Conservation (phyloP, 2,797 vertebrate genomes). For the Acanthurus tractus region DNA sequence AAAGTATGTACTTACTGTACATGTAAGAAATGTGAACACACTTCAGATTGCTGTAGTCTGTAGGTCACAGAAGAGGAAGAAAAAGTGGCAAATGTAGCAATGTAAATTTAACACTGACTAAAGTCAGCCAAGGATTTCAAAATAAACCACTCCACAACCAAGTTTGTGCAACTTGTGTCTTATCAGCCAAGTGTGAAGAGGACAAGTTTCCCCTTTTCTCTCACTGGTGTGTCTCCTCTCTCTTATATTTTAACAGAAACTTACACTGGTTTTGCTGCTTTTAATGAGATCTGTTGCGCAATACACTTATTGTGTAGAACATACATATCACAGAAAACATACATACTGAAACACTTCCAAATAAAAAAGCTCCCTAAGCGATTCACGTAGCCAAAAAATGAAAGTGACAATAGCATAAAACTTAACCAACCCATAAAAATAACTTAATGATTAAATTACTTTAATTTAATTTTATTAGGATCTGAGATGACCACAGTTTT, state of each 20-base stretch:
- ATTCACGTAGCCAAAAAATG: background rate
- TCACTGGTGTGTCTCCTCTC: background rate
- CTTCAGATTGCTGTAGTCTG: background rate
- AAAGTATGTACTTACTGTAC: background rate
- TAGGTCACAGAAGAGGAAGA: constrained; percentile 1
- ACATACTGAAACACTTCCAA: background rate
- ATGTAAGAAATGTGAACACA: background rate
- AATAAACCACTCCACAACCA: constrained; percentile 15
- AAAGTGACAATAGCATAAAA: background rate
- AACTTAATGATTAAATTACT: background rate
- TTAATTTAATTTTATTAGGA: background rate
- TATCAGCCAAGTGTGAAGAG: background rate
- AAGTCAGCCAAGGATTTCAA: background rate
- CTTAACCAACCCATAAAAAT: background rate
- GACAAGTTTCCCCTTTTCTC: background rate
- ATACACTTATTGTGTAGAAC: too few relatives aligned
- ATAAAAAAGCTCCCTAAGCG: background rate
- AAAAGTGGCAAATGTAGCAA: background rate
- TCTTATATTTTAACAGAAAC: background rate
- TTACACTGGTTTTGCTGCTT: constrained; percentile 6
- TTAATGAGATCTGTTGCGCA: background rate
- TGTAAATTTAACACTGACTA: background rate
- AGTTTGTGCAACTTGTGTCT: background rate
- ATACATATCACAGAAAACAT: too few relatives aligned
- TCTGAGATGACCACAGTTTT: background rate